Evolutionary conservation across 2,888 invertebrate genomes (phyloP).

Genomic region (Chalcosyrphus nemorum): DNA sequence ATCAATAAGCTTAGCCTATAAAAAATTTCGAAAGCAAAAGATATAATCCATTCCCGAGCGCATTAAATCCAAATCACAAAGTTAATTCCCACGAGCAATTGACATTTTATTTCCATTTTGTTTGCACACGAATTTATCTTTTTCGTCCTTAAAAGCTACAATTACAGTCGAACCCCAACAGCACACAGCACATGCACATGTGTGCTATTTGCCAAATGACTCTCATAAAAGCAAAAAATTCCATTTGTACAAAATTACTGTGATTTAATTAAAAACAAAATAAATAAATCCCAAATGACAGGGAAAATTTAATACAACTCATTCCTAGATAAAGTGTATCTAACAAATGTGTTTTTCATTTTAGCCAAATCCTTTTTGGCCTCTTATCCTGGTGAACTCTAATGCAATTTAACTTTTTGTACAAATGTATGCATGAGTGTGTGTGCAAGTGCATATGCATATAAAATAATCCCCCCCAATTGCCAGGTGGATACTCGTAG

Average conservation of each 20-base stretch:
- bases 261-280: conserved; percentile 25
- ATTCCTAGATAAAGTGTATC: background rate
- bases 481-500: conserved; percentile 46
- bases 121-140: background rate
- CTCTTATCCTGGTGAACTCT: background rate
- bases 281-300: conserved; percentile 2
- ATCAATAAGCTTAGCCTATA: background rate
- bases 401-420: conserved; percentile 31
- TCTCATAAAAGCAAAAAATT: background rate
- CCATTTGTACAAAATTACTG: background rate
- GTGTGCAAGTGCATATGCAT: background rate
- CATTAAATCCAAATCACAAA: background rate
- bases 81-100: background rate
- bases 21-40: background rate
- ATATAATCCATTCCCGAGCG: background rate
- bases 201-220: background rate
- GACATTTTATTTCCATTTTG: background rate
- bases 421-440: conserved; percentile 1
- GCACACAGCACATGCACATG: background rate
- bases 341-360: background rate
- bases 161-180: background rate
- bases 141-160: background rate
- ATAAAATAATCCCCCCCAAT: background rate
- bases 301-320: background rate
- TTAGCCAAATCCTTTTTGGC: background rate